Conservation (phyloP, 2,113 vertebrate species). For the Empidonax alnorum region DNA sequence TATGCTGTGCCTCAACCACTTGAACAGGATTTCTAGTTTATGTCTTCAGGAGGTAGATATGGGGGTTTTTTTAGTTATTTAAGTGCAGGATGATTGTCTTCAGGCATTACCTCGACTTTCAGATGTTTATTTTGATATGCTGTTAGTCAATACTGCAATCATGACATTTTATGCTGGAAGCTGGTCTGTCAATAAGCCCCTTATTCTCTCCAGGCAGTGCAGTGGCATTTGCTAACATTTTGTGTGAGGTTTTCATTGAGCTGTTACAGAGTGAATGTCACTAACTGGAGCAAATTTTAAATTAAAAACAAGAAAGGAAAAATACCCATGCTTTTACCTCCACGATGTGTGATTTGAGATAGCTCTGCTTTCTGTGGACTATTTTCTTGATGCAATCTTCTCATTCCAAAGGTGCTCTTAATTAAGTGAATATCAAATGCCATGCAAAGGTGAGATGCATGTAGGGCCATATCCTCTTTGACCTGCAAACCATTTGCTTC, state of each 20-base stretch:
- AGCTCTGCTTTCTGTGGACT: background rate
- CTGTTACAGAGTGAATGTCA: slow-evolving; percentile 30
- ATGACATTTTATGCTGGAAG: slow-evolving; percentile 54
- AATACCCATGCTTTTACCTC: background rate
- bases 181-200: slow-evolving; percentile 47
- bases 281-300: slow-evolving; percentile 23
- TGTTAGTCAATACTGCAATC: slow-evolving; percentile 61
- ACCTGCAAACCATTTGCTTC: background rate
- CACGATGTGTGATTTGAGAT: background rate
- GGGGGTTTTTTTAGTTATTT: background rate
- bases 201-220: slow-evolving; percentile 51
- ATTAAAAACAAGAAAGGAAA: background rate
- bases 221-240: slow-evolving; percentile 57
- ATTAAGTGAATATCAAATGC: background rate
- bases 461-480: background rate
- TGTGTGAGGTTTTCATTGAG: slow-evolving; percentile 7
- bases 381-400: background rate
- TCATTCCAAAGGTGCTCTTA: background rate
- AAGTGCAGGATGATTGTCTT: background rate
- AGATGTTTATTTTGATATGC: slow-evolving; percentile 58
- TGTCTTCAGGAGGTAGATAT: background rate
- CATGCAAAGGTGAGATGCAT: background rate
- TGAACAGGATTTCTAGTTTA: background rate
- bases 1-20: background rate
- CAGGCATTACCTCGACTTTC: background rate